A percentile compares a stretch with the other conserved stretches of the same genome.
Conservation (phyloP, 2,113 vertebrate species). For the Tricholaema leucomelas region DNA sequence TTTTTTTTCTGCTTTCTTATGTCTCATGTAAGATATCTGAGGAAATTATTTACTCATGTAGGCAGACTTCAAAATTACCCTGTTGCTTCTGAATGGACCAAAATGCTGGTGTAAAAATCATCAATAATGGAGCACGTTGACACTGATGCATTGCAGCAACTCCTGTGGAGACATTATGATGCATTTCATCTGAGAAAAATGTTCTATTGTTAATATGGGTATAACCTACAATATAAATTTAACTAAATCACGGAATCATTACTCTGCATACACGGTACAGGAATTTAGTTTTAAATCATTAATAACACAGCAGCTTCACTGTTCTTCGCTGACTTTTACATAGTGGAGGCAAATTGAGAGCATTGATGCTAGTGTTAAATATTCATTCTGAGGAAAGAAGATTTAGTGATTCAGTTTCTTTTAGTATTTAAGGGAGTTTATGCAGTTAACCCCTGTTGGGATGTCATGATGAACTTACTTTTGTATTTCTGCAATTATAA, state of each 20-base stretch:
- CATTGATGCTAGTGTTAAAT: neutral
- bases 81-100: neutral
- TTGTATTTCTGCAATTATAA: neutral
- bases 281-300: constrained; percentile 11
- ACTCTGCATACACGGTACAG: neutral
- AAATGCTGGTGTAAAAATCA: neutral
- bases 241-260: neutral
- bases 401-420: neutral
- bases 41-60: neutral
- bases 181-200: constrained; percentile 4
- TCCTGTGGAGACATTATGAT: neutral
- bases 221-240: neutral
- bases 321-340: neutral
- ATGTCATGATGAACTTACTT: neutral
- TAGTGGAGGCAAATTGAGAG: neutral
- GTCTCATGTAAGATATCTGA: neutral
- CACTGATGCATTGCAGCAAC: neutral
- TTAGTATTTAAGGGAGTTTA: neutral
- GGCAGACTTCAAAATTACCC: neutral
- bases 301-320: neutral
- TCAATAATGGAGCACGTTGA: neutral
- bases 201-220: neutral
- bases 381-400: neutral
- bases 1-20: neutral
- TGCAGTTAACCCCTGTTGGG: neutral